Evolutionary conservation across 2,113 vertebrate genomes (phyloP), one percentile per base, ranked within the genome.

Genomic region (Tyrannus savana): DNA sequence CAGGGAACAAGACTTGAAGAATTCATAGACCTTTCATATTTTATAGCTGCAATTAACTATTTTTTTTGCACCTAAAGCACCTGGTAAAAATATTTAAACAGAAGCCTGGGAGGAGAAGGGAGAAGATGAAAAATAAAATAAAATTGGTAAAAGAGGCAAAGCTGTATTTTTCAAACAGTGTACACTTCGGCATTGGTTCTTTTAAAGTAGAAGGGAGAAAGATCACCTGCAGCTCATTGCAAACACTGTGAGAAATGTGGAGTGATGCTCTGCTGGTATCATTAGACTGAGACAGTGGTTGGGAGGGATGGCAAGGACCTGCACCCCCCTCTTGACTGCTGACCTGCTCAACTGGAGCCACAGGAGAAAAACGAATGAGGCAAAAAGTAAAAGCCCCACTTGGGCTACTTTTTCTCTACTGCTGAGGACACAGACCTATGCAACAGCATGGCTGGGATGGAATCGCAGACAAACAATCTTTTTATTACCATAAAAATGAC

Each of bases 401-500:
- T 12, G 0, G 39, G 50, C n/a, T 25, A 33, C 46, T 71, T 81
- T 12, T 17, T 47, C 41, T 39, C 37, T 83, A 49, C 47, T 47
- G 62, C 77, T 83, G 56, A 37, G 69, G 91, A 58, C 53, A 41
- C 44, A 66, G 74, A 88, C 21, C 60, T 87, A 23, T 41, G 67
- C 93, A 69, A 71, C 25, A 56, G 78, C 69, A 41, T 0, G 3
- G 84, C 71, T 93, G 77, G 25, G 74, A 76, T 19, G 47, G 69
- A 84, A 95, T 85, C 69, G 63, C 14, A 31, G 69, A 87, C 76
- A 8, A 82, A 84, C 80, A 9, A 77, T 47, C 84, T 87, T 95
- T 86, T 87, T 96, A 94, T 87, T 87, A 93, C 91, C 94, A 96
- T 95, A 96, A 96, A 97, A 94, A 96, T 83, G 84, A 84, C 90